phyloP scores from a whole-genome alignment of 2,888 invertebrate species.

The Bhutanitis thaidina region DNA sequence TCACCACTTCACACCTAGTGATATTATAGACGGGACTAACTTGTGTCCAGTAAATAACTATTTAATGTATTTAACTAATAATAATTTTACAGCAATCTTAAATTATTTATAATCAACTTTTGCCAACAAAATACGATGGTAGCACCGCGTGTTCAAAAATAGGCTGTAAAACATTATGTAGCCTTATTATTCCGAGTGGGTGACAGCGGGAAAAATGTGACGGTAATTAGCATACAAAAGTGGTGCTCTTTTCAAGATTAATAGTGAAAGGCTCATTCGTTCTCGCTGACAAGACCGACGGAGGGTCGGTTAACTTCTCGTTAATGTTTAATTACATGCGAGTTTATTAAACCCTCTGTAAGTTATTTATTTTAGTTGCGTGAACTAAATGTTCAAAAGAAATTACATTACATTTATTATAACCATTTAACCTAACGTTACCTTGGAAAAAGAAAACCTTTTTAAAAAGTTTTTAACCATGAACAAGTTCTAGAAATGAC shows the following conservation, averaged over 20 bases:
- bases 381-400: slow-evolving; percentile 39
- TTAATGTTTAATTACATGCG: slow-evolving; percentile 43
- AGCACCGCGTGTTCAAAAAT: neutral
- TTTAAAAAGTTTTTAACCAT: no score
- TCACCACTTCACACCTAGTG: no score
- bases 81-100: no score
- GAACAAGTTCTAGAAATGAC: no score
- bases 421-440: no score
- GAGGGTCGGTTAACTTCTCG: slow-evolving; percentile 40
- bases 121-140: no score
- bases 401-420: neutral
- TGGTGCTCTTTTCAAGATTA: slow-evolving; percentile 39
- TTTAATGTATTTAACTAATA: no score
- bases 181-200: slow-evolving; percentile 17
- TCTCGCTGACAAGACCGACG: slow-evolving; percentile 30
- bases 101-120: no score
- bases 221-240: slow-evolving; percentile 63
- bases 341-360: slow-evolving; percentile 15
- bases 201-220: slow-evolving; percentile 25
- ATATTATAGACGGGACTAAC: no score
- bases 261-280: slow-evolving; percentile 32
- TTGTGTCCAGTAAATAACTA: no score
- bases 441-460: no score
- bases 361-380: slow-evolving; percentile 19
- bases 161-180: neutral